Evolutionary conservation across 2,888 invertebrate species (phyloP), one percentile per base, ranked within the genome.

Genomic region (Pheosia gnoma): DNA sequence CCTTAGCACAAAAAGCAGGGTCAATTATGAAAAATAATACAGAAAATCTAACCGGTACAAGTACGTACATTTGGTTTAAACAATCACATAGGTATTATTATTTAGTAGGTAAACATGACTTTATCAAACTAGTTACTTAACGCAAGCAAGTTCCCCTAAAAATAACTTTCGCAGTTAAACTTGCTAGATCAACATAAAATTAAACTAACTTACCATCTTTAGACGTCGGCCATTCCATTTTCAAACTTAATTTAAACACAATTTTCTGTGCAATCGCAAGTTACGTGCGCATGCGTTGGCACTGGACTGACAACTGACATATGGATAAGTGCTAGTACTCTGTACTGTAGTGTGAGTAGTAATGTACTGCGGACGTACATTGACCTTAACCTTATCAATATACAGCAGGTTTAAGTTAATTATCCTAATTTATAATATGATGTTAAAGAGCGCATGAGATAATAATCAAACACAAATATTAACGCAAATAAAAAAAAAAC

Each of bases 181-280:
- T 37, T 25, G 11, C 25, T 52, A 25, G 36, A 52, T 5, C 8
- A 13, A 25, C 9, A 54, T 0, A 54, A 38, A 11, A 54, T 37
- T 54, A 38, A 54, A 54, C 7, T 54, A 54, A 74, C 80, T 77
- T 58, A 89, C 89, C 88, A 61, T 83, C 77, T 45, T 81, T 75
- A 45, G 87, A 83, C n/a, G 63, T 75, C 51, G 72, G 77, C 81
- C 81, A 85, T 74, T 88, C 85, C 90, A 90, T 89, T 73, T 74
- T 78, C 36, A 63, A 64, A 58, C 3, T 9, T 47, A 41, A 41
- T 4, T 47, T n/a, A 47, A 47, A 47, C 11, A 47, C 11, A 41
- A 36, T 62, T 58, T 51, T 36, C 52, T n/a, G 58, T n/a, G 54
- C 37, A 36, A 45, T 51, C 39, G 4, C 47, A 52, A 4, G 54